phyloP scores from a whole-genome alignment of 2,888 invertebrate species.

The Alcis repandata region DNA sequence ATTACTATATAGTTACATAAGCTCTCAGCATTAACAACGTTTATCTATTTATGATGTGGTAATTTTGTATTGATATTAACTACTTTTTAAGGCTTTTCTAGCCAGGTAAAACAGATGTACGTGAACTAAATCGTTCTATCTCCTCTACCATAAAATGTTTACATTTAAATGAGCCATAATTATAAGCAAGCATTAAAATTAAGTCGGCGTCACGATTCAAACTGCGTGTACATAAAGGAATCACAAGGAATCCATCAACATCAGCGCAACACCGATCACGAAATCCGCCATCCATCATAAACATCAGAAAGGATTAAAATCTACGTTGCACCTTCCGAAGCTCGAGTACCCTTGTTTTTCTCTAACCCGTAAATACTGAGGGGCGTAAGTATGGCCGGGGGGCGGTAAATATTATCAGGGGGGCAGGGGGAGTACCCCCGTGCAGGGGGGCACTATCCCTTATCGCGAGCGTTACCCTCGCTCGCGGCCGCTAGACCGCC shows the following conservation, averaged over 20 bases:
- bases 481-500: conserved; percentile 83
- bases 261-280: conserved; percentile 79
- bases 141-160: too few species aligned
- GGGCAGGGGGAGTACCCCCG: conserved; percentile 72
- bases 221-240: conserved; percentile 61
- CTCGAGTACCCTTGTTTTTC: conserved; percentile 87
- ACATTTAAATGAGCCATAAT: conserved; percentile 2
- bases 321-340: conserved; percentile 86
- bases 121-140: too few species aligned
- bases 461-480: conserved; percentile 87
- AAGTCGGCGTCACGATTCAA: conserved; percentile 63
- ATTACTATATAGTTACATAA: not conserved
- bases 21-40: not conserved
- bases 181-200: conserved; percentile 62
- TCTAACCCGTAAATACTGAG: conserved; percentile 87
- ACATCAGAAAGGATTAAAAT: conserved; percentile 87
- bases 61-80: not conserved
- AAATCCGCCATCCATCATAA: conserved; percentile 87
- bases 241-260: conserved; percentile 84
- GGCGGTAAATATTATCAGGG: conserved; percentile 86
- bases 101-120: too few species aligned
- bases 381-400: conserved; percentile 86
- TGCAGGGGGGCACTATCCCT: conserved; percentile 84
- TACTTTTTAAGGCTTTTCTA: too few species aligned
- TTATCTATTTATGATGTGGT: not conserved